phyloP scores from a whole-genome alignment of 2,113 vertebrate species.

The Cololabis saira region DNA sequence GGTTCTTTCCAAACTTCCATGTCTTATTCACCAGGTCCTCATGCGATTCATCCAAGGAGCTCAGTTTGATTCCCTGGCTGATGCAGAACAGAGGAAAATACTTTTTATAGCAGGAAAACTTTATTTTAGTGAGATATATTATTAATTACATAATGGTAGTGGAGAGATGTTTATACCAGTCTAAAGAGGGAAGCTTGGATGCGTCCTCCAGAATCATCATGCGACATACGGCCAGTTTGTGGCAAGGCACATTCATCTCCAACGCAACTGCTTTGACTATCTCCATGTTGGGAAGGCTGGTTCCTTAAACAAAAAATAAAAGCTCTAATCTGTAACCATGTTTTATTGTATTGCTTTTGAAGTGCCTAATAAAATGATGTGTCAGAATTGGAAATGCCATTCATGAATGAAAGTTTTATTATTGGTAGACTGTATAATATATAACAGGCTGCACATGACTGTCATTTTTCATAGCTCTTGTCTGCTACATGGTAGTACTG shows the following conservation, averaged over 20 bases:
- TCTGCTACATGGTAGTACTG: neutral
- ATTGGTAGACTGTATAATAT: too few species aligned
- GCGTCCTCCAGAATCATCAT: conserved; percentile 62
- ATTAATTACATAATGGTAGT: neutral
- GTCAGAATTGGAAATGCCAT: too few species aligned
- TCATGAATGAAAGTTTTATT: too few species aligned
- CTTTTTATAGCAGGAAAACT: neutral
- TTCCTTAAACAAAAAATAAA: conserved; percentile 34
- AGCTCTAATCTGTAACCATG: neutral
- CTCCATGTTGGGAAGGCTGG: conserved; percentile 28
- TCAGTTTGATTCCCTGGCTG: conserved; percentile 47
- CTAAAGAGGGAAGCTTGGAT: conserved; percentile 30
- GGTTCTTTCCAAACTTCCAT: conserved; percentile 63
- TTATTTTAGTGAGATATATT: neutral
- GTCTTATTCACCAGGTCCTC: conserved; percentile 58
- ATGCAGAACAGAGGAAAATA: conserved; percentile 7
- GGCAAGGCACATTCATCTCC: conserved; percentile 28
- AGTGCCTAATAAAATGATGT: neutral
- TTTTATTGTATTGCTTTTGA: neutral
- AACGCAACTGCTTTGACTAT: conserved; percentile 48
- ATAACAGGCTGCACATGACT: too few species aligned
- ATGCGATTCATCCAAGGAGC: conserved; percentile 70
- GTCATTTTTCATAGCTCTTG: neutral
- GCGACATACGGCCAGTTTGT: conserved; percentile 32
- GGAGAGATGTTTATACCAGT: conserved; percentile 52